Evolutionary conservation across 2,797 vertebrate species (phyloP).

Genomic region (Spheniscus humboldti): DNA sequence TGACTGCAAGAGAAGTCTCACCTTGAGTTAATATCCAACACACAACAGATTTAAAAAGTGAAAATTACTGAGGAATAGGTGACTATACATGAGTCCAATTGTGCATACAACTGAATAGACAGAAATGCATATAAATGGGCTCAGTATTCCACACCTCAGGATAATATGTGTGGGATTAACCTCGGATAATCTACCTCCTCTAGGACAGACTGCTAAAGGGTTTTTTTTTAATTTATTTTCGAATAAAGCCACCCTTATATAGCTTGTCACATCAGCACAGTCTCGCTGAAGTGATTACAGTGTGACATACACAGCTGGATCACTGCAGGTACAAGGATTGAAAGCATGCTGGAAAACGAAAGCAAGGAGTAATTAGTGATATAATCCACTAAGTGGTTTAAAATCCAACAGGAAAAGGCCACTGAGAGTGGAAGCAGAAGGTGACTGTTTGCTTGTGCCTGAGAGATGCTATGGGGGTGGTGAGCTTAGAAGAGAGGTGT

Average conservation of each 20-base stretch:
- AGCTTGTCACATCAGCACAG: background rate
- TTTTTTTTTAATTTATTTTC: background rate
- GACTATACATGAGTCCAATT: background rate
- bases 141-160: background rate
- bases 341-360: background rate
- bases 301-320: background rate
- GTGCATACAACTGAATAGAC: background rate
- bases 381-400: background rate
- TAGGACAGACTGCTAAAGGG: background rate
- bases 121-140: background rate
- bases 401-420: background rate
- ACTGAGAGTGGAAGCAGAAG: background rate
- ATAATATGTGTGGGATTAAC: background rate
- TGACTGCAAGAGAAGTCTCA: background rate
- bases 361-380: background rate
- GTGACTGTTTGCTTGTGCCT: background rate
- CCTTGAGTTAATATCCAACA: background rate
- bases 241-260: background rate
- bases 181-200: background rate
- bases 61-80: background rate
- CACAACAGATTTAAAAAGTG: background rate
- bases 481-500: background rate
- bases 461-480: background rate
- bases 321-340: background rate
- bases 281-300: background rate